Conservation (phyloP, 2,888 invertebrate genomes). For the Amaurobius ferox region DNA sequence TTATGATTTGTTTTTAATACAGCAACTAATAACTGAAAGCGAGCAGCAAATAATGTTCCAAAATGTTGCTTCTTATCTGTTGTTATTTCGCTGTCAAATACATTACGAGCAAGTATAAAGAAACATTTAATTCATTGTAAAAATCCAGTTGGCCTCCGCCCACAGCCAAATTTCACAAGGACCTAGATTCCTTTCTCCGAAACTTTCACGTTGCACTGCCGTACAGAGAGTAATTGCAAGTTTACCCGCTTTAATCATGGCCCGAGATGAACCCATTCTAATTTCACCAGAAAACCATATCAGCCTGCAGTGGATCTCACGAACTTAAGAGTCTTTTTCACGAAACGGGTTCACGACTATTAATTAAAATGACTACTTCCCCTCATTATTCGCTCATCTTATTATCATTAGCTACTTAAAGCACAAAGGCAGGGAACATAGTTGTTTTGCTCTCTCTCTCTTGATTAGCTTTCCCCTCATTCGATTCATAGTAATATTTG, state of each 20-base stretch:
- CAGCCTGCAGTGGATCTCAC: background rate
- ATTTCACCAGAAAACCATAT: conserved; percentile 7
- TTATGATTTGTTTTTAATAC: no score
- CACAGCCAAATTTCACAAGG: conserved; percentile 1
- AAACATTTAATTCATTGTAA: background rate
- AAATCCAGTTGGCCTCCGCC: conserved; percentile 2
- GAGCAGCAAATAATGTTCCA: background rate
- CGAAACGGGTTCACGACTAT: conserved; percentile 39
- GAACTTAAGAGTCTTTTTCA: conserved; percentile 17
- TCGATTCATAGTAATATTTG: no score
- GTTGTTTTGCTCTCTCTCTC: background rate
- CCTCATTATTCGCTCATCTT: conserved; percentile 30
- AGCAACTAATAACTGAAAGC: background rate
- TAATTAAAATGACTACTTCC: conserved; percentile 55
- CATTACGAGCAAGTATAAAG: background rate
- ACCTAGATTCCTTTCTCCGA: conserved; percentile 6
- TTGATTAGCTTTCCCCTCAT: no score
- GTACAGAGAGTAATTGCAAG: conserved; percentile 11
- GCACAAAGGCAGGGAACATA: background rate
- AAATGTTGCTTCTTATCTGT: background rate
- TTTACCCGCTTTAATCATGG: conserved; percentile 6
- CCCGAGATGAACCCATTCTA: conserved; percentile 10
- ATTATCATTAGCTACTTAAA: conserved; percentile 40
- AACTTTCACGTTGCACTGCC: conserved; percentile 9
- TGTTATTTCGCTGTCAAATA: conserved; percentile 9